phyloP scores from a whole-genome alignment of 2,888 invertebrate species.

The Syritta pipiens region DNA sequence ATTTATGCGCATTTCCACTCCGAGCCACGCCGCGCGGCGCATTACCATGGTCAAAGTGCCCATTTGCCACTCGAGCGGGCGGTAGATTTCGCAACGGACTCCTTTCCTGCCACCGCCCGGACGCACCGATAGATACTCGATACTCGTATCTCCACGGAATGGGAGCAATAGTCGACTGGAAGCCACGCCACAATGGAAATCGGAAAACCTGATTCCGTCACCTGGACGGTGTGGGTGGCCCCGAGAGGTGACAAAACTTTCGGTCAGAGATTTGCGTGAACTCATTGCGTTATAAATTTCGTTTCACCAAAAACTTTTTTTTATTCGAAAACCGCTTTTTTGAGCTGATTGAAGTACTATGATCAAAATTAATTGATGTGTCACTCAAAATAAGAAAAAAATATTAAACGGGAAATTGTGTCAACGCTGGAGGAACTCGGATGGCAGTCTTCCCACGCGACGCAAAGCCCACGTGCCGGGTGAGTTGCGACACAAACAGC shows the following conservation, averaged over 20 bases:
- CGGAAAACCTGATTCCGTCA: conserved; percentile 17
- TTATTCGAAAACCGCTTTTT: too few species aligned
- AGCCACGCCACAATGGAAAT: not conserved
- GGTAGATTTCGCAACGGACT: conserved; percentile 16
- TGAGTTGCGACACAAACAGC: conserved; percentile 22
- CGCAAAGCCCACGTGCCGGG: conserved; percentile 33
- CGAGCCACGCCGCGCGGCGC: conserved; percentile 6
- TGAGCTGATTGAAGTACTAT: too few species aligned
- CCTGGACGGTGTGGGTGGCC: conserved; percentile 15
- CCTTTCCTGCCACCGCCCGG: too few species aligned
- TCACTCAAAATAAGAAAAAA: conserved; percentile 27
- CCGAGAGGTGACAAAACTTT: conserved; percentile 15
- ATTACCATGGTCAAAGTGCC: conserved; percentile 36
- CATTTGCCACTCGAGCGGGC: not conserved
- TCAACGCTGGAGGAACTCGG: conserved; percentile 25
- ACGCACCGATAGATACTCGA: too few species aligned
- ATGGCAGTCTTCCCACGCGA: conserved; percentile 47
- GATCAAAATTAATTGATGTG: conserved; percentile 20
- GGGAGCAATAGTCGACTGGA: not conserved
- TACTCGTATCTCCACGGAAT: not conserved
- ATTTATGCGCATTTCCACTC: conserved; percentile 30
- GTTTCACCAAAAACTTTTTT: too few species aligned
- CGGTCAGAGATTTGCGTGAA: too few species aligned
- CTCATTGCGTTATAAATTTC: too few species aligned
- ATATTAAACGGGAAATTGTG: conserved; percentile 64